Base-by-base conservation (phyloP, 2,797 vertebrate species). In the Anas capensis region DNA sequence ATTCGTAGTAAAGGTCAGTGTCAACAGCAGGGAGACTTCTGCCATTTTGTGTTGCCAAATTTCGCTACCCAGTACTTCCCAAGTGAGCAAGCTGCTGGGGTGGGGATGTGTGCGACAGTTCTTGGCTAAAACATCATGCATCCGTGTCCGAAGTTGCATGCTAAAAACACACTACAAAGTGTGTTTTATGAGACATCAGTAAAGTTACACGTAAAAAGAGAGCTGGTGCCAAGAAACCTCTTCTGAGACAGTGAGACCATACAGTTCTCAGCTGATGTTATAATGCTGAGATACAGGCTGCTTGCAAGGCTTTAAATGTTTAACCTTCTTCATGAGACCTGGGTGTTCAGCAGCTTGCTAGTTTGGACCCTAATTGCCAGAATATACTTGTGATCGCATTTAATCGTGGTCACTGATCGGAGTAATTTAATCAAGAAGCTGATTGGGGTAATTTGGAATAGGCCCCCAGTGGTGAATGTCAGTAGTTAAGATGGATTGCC, bases 381-480 rank as follows among this genome's bases (percentile, higher is more conserved):
- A 33, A 62, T 68, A 31, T 56, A 86, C 69, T 90, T 92, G 77
- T 66, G 70, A 40, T 61, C 65, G 46, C 15, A 8, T 82, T 86
- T 93, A 86, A 86, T 94, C n/a, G 9, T 6, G 1, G 61, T 48
- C 79, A 44, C 81, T 88, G 83, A 88, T 64, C 62, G 73, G 42
- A 90, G 64, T 96, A 86, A 95, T 92, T 95, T 88, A 94, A 92
- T 95, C 85, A 90, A 88, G 73, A 34, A 86, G 40, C 56, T 85
- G 80, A 94, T 76, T 76, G 33, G 60, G 58, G 62, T 65, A 82
- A 93, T 94, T 88, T 89, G 77, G 68, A 94, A 40, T 82, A 75
- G 61, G 53, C 82, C 71, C 81, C 78, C 68, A 64, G 15, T 79
- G 66, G 66, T 82, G 70, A 72, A 16, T 85, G 64, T 69, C 77